These are phyloP conservation scores for Agriopis leucophaearia DNA, from an alignment of 2,888 invertebrate genomes.

Conservation along the genomic window DNA sequence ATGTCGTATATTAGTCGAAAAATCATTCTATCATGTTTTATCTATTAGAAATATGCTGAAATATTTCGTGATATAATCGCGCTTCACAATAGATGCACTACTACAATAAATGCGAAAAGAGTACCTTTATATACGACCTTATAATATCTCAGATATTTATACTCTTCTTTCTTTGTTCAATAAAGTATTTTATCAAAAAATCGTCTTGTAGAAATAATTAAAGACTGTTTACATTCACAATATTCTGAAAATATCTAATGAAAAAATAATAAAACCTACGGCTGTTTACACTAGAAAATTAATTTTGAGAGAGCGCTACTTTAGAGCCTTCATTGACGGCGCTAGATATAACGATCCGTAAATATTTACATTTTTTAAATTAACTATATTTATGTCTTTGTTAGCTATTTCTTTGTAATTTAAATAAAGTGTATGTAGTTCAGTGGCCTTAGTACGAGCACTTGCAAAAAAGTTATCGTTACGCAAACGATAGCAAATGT, in stretches of 20 bases:
- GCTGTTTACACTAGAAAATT: slow-evolving; percentile 18
- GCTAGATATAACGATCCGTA: background rate
- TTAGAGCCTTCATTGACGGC: background rate
- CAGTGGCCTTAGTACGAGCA: too few relatives aligned
- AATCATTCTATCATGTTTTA: too few relatives aligned
- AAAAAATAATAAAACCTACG: slow-evolving; percentile 20
- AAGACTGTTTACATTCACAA: background rate
- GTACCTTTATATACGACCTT: too few relatives aligned
- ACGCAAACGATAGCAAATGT: too few relatives aligned
- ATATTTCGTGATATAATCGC: too few relatives aligned
- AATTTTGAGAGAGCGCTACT: background rate
- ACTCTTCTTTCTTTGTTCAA: too few relatives aligned
- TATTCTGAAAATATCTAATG: slow-evolving; percentile 7
- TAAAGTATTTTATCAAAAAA: background rate
- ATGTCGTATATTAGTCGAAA: too few relatives aligned
- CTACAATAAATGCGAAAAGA: too few relatives aligned
- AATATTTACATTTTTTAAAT: background rate
- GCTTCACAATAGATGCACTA: too few relatives aligned
- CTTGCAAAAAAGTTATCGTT: too few relatives aligned
- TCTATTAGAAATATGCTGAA: too few relatives aligned
- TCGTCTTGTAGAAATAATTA: background rate
- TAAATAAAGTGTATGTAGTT: background rate
- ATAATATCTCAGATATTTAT: too few relatives aligned
- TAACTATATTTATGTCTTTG: background rate
- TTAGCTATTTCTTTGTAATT: background rate